These are phyloP conservation scores for Tyrannus savana DNA, from an alignment of 2,113 vertebrate genomes.

Conservation along the genomic window DNA sequence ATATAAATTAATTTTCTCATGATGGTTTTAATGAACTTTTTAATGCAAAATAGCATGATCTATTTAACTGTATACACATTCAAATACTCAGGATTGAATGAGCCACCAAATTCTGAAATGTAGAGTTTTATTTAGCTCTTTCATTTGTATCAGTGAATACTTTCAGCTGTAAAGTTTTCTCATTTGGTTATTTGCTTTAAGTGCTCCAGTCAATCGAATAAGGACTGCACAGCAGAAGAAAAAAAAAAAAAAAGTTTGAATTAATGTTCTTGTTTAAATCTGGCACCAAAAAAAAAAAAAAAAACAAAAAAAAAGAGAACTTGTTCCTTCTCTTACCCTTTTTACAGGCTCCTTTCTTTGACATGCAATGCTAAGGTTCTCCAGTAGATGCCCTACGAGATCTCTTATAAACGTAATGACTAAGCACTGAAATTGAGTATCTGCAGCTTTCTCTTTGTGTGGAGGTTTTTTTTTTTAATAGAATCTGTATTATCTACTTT, in stretches of 20 bases:
- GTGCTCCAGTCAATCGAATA: background rate
- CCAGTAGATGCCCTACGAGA: conserved; percentile 78
- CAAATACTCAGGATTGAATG: background rate
- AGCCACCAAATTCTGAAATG: background rate
- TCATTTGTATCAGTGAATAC: background rate
- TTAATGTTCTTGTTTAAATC: background rate
- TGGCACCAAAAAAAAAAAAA: background rate
- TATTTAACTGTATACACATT: background rate
- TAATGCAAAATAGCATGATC: background rate
- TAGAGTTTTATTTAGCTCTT: background rate
- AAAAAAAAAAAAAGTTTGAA: background rate
- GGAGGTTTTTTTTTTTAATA: background rate
- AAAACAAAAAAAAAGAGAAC: background rate
- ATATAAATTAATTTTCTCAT: background rate
- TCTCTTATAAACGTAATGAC: conserved; percentile 46
- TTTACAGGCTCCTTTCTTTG: background rate
- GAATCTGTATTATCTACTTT: background rate
- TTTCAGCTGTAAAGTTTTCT: background rate
- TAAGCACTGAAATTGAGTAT: background rate
- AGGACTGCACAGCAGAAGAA: background rate
- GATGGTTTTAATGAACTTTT: background rate
- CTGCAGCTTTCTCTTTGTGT: background rate
- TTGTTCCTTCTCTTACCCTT: background rate
- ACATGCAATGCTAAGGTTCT: conserved; percentile 55
- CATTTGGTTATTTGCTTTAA: background rate